Conservation (phyloP, 2,888 invertebrate genomes). For the Limnephilus lunatus region DNA sequence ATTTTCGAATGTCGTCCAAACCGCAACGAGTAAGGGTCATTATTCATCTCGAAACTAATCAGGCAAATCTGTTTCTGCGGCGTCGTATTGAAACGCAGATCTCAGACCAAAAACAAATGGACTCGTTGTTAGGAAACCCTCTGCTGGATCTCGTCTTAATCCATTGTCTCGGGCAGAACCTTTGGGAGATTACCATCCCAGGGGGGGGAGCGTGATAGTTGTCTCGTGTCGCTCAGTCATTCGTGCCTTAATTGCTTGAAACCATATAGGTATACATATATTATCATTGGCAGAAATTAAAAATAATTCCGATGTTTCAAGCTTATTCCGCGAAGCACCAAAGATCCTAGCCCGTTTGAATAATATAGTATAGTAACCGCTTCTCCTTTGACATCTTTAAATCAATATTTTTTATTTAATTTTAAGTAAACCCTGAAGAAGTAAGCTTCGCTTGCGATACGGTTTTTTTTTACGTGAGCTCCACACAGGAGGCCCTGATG, state of each 20-base stretch:
- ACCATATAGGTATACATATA: neutral
- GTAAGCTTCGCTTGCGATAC: no score
- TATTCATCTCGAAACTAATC: constrained; percentile 25
- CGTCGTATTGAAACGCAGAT: constrained; percentile 19
- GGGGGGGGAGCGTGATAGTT: neutral
- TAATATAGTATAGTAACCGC: no score
- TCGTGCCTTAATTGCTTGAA: constrained; percentile 34
- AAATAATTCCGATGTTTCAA: no score
- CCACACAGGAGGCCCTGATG: no score
- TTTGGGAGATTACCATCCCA: constrained; percentile 23
- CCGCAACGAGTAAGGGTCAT: neutral
- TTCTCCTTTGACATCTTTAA: no score
- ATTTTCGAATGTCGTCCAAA: neutral
- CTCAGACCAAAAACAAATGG: constrained; percentile 21
- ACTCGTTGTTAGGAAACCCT: constrained; percentile 37
- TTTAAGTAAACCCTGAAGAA: no score
- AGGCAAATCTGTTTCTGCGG: constrained; percentile 33
- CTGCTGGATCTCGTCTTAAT: constrained; percentile 31
- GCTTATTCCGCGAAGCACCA: no score
- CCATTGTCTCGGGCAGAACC: constrained; percentile 19
- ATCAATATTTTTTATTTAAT: no score
- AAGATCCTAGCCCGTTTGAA: no score
- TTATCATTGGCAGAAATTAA: no score
- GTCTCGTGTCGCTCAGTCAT: constrained; percentile 40
- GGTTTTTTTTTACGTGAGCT: no score